Evolutionary conservation across 2,797 vertebrate genomes (phyloP).

Genomic region (Petrocephalus schoutedeni): DNA sequence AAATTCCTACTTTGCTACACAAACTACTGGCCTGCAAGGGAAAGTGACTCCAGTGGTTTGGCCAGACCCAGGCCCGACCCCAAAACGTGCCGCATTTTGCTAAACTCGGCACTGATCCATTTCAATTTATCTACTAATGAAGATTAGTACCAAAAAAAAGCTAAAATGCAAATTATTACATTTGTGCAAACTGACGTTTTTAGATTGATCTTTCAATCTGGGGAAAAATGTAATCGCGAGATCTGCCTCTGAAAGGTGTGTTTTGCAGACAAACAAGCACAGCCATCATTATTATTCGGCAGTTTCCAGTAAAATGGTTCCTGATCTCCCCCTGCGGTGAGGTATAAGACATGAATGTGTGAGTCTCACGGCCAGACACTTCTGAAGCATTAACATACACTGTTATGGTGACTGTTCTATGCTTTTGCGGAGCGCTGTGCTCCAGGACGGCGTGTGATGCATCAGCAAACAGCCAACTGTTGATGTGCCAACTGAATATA

Average conservation of each 20-base stretch:
- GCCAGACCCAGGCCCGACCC: not conserved
- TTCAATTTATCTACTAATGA: not conserved
- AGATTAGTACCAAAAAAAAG: not conserved
- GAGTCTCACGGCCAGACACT: not conserved
- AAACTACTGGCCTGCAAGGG: not conserved
- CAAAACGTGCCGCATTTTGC: not conserved
- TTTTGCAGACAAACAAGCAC: not conserved
- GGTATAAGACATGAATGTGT: not conserved
- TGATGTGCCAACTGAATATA: not conserved
- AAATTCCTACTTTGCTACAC: not conserved
- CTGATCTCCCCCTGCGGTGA: not conserved
- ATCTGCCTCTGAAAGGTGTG: not conserved
- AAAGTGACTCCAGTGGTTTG: not conserved
- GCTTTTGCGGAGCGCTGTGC: no score
- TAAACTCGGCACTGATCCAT: not conserved
- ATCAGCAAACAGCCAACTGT: not conserved
- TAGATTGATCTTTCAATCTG: not conserved
- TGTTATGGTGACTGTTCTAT: not conserved
- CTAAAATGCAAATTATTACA: not conserved
- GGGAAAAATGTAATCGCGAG: not conserved
- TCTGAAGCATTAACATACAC: conserved; percentile 9
- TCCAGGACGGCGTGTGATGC: not conserved
- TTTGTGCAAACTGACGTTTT: not conserved
- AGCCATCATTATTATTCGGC: not conserved
- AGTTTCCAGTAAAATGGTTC: not conserved